These are phyloP conservation scores for Anorthoa munda DNA, from an alignment of 2,888 invertebrate species.

Conservation along the genomic window DNA sequence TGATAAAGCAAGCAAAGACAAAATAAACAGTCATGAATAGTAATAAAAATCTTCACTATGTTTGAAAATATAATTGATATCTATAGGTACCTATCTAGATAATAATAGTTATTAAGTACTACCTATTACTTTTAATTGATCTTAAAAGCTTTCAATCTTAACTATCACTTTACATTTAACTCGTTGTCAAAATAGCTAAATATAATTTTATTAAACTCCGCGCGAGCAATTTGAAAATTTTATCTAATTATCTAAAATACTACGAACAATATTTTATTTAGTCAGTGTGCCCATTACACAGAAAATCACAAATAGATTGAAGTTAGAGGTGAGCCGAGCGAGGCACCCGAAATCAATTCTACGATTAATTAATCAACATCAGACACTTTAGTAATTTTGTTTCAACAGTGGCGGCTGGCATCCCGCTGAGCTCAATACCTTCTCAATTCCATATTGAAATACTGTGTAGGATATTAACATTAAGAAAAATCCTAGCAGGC, in stretches of 20 bases:
- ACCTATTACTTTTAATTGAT: background rate
- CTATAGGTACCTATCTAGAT: background rate
- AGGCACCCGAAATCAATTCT: slow-evolving; percentile 74
- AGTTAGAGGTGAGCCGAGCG: slow-evolving; percentile 57
- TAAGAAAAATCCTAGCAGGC: slow-evolving; percentile 82
- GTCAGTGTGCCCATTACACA: slow-evolving; percentile 43
- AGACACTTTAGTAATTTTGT: slow-evolving; percentile 76
- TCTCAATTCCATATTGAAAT: slow-evolving; percentile 75
- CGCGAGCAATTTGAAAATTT: slow-evolving; percentile 51
- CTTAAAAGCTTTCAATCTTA: slow-evolving; percentile 17
- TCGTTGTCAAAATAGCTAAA: slow-evolving; percentile 23
- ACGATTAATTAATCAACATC: slow-evolving; percentile 79
- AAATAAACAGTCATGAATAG: background rate
- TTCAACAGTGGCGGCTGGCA: slow-evolving; percentile 64
- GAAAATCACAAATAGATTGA: slow-evolving; percentile 64
- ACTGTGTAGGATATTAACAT: slow-evolving; percentile 77
- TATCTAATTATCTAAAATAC: slow-evolving; percentile 53
- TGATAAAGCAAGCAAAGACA: background rate
- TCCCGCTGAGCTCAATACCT: slow-evolving; percentile 69
- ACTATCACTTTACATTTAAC: slow-evolving; percentile 29
- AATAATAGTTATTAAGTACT: background rate
- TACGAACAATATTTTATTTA: slow-evolving; percentile 59
- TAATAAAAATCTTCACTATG: background rate
- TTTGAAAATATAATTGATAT: too few species aligned
- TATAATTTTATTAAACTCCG: slow-evolving; percentile 25